These are phyloP conservation scores for Allophyes oxyacanthae DNA, from an alignment of 2,888 invertebrate species.

Conservation along the genomic window DNA sequence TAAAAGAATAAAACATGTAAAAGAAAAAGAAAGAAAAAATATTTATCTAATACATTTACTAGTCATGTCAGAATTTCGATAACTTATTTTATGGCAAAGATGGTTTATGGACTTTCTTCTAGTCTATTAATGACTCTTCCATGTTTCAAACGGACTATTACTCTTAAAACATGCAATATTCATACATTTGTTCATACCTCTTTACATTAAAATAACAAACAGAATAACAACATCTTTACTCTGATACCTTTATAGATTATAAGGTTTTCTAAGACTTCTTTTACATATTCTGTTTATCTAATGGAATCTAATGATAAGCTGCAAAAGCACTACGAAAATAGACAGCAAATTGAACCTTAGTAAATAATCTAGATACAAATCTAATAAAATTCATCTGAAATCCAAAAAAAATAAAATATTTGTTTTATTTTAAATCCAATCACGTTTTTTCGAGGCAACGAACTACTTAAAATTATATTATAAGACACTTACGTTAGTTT, in stretches of 20 bases:
- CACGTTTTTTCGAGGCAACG: slow-evolving; percentile 2
- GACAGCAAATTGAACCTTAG: background rate
- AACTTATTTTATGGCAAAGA: too few relatives aligned
- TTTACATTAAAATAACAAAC: background rate
- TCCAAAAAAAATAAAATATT: slow-evolving; percentile 7
- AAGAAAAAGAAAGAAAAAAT: too few relatives aligned
- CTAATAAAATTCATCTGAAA: too few relatives aligned
- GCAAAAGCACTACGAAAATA: background rate
- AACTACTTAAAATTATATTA: too few relatives aligned
- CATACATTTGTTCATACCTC: background rate
- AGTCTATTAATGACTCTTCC: too few relatives aligned
- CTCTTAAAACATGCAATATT: too few relatives aligned
- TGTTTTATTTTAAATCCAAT: slow-evolving; percentile 13
- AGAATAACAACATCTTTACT: slow-evolving; percentile 1
- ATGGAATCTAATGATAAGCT: slow-evolving; percentile 12
- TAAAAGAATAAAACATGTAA: too few relatives aligned
- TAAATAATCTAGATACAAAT: background rate
- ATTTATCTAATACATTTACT: too few relatives aligned
- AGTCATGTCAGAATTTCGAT: too few relatives aligned
- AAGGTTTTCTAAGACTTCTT: slow-evolving; percentile 2
- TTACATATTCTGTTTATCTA: background rate
- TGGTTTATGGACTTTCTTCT: too few relatives aligned
- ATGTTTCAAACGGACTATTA: too few relatives aligned
- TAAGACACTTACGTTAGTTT: too few relatives aligned
- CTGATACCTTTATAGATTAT: slow-evolving; percentile 7